Evolutionary conservation across 2,888 invertebrate species (phyloP), one percentile per base, ranked within the genome.

Genomic region (Serrognathus titanus): DNA sequence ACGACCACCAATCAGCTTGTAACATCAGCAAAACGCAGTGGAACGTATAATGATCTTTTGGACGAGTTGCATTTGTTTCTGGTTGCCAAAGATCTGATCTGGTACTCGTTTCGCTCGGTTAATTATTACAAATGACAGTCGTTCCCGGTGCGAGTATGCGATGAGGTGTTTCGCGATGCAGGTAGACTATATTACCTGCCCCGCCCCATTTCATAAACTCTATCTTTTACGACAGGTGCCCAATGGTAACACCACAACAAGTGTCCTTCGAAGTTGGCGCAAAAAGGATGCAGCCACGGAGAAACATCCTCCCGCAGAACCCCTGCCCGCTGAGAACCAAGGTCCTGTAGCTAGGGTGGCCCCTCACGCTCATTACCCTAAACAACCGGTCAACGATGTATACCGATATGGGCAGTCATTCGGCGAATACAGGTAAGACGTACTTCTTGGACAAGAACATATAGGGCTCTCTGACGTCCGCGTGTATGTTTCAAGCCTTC

Each of bases 341-440:
- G 72, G 71, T 52, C 76, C 76, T 58, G 73, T 76, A 63, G 77
- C 76, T 8, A 67, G 77, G 53, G 76, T 77, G 35, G 74, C 77
- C 12, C 77, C 77, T 4, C 77, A 77, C 55, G 74, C 72, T 53
- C 75, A 76, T 55, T 76, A 74, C 58, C 76, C 75, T 6, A 68
- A 70, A 7, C 66, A 65, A 20, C 58, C 13, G 10, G 60, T 67
- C 20, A 68, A 66, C 55, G 75, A 75, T 41, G 69, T 65, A 45
- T 73, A 69, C 40, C 56, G 66, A 46, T 69, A 67, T 51, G 69
- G 57, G n/a, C 64, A 67, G 36, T 72, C 72, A 50, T 73, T 69
- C 63, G 24, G 24, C 31, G 73, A 74, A 31, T 74, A 70, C 61
- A 66, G 67, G 75, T 75, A 63, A 65, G 64, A 55, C 16, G 43